These are phyloP conservation scores for Holothuria leucospilota DNA, from an alignment of 53 echinoderm and acorn worm species.

Conservation along the genomic window DNA sequence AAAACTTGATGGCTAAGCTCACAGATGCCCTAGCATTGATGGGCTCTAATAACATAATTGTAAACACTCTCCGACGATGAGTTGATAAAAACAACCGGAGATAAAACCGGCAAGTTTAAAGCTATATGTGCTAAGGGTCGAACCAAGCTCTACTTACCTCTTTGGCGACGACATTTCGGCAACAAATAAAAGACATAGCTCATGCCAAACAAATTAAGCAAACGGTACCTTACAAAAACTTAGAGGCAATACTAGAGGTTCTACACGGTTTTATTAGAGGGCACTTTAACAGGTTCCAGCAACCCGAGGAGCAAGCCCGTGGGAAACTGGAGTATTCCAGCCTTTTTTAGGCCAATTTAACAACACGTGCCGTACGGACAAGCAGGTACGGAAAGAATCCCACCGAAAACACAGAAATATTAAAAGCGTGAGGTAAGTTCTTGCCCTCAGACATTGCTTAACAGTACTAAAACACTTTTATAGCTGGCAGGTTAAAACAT, in stretches of 20 bases:
- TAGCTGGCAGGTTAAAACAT: conserved; percentile 6
- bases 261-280: not conserved
- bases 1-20: too few relatives aligned
- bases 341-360: conserved; percentile 30
- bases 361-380: too few relatives aligned
- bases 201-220: conserved; percentile 26
- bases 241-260: conserved; percentile 12
- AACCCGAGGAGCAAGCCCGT: not conserved
- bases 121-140: too few relatives aligned
- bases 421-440: too few relatives aligned
- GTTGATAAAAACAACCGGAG: not conserved
- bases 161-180: too few relatives aligned
- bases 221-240: too few relatives aligned
- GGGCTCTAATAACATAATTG: too few relatives aligned
- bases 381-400: not conserved
- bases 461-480: not conserved
- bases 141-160: too few relatives aligned
- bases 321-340: conserved; percentile 41
- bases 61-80: too few relatives aligned
- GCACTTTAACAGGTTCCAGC: not conserved
- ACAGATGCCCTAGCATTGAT: too few relatives aligned
- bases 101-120: too few relatives aligned
- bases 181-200: not conserved
- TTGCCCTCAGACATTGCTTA: not conserved
- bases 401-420: too few relatives aligned